A percentile compares a stretch with the other conserved stretches of the same genome.
These are phyloP conservation scores for Isoperla grammatica DNA, from an alignment of 2,888 invertebrate genomes.

Conservation along the genomic window DNA sequence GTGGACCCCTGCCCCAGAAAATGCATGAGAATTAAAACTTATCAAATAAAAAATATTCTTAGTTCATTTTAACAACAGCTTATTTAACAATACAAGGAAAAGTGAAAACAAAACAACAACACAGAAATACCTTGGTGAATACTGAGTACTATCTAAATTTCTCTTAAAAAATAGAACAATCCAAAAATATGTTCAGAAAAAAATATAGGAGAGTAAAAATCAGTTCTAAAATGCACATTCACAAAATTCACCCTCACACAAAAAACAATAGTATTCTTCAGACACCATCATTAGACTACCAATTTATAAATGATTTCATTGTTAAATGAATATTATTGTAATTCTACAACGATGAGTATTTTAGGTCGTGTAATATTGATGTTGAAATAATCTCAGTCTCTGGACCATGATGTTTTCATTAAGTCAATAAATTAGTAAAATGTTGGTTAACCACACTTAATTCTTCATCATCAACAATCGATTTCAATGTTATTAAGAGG, in stretches of 20 bases:
- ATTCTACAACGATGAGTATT: conserved; percentile 8
- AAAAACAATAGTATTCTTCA: not conserved
- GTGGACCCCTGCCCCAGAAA: conserved; percentile 13
- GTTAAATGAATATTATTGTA: not conserved
- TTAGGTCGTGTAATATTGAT: conserved; percentile 2
- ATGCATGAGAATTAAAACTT: conserved; percentile 12
- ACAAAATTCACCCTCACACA: conserved; percentile 16
- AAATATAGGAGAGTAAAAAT: conserved; percentile 5
- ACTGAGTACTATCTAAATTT: conserved; percentile 8
- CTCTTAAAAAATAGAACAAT: conserved; percentile 15
- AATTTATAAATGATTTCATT: not conserved
- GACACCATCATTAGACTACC: not conserved
- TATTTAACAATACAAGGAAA: not conserved
- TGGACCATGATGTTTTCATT: conserved; percentile 17
- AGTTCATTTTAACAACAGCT: not conserved
- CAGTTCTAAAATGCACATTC: conserved; percentile 13
- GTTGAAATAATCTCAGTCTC: conserved; percentile 13
- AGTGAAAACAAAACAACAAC: not conserved
- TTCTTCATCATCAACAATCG: not conserved
- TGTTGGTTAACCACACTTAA: conserved; percentile 1
- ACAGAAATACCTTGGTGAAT: not conserved
- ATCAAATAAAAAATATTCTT: not conserved
- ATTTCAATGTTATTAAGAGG: not conserved
- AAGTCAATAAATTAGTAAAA: conserved; percentile 23
- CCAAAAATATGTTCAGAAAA: conserved; percentile 7